Conservation (phyloP, 2,888 invertebrate genomes). For the Ormyrus thymus region DNA sequence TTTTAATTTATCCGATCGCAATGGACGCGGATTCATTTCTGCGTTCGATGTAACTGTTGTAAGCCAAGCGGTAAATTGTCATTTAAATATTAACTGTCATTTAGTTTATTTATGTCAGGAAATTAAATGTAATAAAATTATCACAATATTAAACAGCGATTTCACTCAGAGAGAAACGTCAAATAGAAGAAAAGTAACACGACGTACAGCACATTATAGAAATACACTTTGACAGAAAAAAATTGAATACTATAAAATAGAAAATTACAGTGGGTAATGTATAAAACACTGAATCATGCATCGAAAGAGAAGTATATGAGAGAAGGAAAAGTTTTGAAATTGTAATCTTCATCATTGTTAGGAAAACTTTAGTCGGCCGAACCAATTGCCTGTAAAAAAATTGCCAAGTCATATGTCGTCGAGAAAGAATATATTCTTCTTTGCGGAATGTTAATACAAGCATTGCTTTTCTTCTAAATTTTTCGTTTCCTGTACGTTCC, state of each 20-base stretch:
- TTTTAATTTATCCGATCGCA: too few relatives aligned
- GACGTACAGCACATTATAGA: slow-evolving; percentile 21
- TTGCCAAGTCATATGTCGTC: not conserved
- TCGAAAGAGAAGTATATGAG: slow-evolving; percentile 42
- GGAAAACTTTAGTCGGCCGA: not conserved
- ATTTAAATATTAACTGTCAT: too few relatives aligned
- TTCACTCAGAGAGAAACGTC: slow-evolving; percentile 23
- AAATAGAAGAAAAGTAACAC: slow-evolving; percentile 48
- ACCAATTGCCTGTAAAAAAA: not conserved
- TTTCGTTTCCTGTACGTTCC: slow-evolving; percentile 19
- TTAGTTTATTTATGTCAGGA: too few relatives aligned
- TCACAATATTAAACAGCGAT: not conserved
- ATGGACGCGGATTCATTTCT: too few relatives aligned
- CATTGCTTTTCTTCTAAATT: slow-evolving; percentile 47
- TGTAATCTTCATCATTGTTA: not conserved
- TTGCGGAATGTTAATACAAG: slow-evolving; percentile 1
- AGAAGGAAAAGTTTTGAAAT: slow-evolving; percentile 20
- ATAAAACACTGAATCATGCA: slow-evolving; percentile 65
- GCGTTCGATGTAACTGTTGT: too few relatives aligned
- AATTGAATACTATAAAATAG: slow-evolving; percentile 30
- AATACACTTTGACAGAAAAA: slow-evolving; percentile 34
- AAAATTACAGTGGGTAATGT: slow-evolving; percentile 48
- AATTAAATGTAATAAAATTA: not conserved
- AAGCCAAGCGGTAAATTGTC: too few relatives aligned
- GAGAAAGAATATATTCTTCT: too few relatives aligned